A percentile compares a stretch with the other conserved stretches of the same genome.
Evolutionary conservation across 2,113 vertebrate species (phyloP).

Genomic region (Mungos mungo): DNA sequence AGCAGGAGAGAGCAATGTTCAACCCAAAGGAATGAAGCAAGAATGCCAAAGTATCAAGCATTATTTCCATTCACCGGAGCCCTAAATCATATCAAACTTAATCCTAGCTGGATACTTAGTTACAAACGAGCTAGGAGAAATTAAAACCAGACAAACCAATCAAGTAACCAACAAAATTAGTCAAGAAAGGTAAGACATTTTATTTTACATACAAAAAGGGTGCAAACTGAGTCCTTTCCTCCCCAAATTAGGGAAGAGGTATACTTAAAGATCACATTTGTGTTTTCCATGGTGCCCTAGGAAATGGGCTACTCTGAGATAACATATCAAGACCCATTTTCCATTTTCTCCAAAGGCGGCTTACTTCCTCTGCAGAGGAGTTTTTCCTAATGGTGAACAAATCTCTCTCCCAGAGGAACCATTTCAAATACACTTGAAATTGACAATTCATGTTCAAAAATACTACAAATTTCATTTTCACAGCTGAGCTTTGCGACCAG

Average conservation of each 20-base stretch:
- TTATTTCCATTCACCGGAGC: not conserved
- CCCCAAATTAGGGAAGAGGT: slow-evolving; percentile 88
- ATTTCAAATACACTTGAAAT: slow-evolving; percentile 89
- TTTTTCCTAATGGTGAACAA: slow-evolving; percentile 76
- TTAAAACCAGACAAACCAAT: slow-evolving; percentile 28
- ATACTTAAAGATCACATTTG: slow-evolving; percentile 86
- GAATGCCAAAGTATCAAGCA: not conserved
- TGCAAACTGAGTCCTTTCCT: slow-evolving; percentile 88
- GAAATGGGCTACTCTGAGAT: slow-evolving; percentile 84
- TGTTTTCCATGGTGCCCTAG: slow-evolving; percentile 86
- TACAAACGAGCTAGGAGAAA: not conserved
- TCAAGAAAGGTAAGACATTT: slow-evolving; percentile 86
- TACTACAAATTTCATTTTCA: slow-evolving; percentile 89
- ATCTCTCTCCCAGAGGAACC: slow-evolving; percentile 88
- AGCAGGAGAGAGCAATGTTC: not conserved
- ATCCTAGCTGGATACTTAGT: not conserved
- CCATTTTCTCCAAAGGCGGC: slow-evolving; percentile 85
- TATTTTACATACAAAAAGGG: slow-evolving; percentile 96
- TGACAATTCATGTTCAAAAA: slow-evolving; percentile 94
- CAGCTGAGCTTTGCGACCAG: slow-evolving; percentile 85
- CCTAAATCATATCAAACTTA: not conserved
- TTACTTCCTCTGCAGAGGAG: slow-evolving; percentile 83
- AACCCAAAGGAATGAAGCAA: not conserved
- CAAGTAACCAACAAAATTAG: slow-evolving; percentile 57
- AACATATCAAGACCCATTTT: slow-evolving; percentile 83